Conservation (phyloP, 2,888 invertebrate genomes). For the Limulus polyphemus region DNA sequence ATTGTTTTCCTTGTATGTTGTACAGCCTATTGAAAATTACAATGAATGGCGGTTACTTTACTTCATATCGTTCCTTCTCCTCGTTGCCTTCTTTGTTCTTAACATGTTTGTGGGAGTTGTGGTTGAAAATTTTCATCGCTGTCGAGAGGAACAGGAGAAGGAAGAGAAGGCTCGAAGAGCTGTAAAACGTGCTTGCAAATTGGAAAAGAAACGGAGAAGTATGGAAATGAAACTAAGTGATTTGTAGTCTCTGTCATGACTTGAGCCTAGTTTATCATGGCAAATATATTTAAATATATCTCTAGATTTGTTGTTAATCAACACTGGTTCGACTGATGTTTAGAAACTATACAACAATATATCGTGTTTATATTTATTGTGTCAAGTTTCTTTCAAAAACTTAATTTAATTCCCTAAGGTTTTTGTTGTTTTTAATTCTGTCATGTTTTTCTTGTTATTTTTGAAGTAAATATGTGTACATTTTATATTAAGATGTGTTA, state of each 20-base stretch:
- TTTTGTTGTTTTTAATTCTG: too few relatives aligned
- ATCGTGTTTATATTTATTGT: too few relatives aligned
- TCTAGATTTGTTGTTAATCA: too few relatives aligned
- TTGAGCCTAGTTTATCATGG: too few relatives aligned
- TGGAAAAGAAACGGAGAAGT: constrained; percentile 91
- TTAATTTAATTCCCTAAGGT: too few relatives aligned
- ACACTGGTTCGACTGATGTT: too few relatives aligned
- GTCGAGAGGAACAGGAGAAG: constrained; percentile 96
- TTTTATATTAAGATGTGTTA: too few relatives aligned
- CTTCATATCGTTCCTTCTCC: constrained; percentile 94
- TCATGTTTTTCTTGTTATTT: too few relatives aligned
- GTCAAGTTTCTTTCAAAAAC: too few relatives aligned
- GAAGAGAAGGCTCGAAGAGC: constrained; percentile 90
- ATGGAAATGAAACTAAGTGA: constrained; percentile 17
- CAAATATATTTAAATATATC: too few relatives aligned
- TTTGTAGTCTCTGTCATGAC: not conserved
- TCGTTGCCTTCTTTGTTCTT: constrained; percentile 98
- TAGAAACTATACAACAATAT: too few relatives aligned
- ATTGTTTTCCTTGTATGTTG: constrained; percentile 16
- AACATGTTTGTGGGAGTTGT: constrained; percentile 99
- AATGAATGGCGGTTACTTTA: constrained; percentile 97
- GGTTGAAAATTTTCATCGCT: constrained; percentile 98
- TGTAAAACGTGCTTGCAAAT: constrained; percentile 79
- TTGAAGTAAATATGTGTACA: too few relatives aligned
- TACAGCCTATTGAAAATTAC: constrained; percentile 89